A percentile compares a stretch with the other conserved stretches of the same genome.
Conservation (phyloP, 2,888 invertebrate genomes). For the Rhopalosiphum nymphaeae region DNA sequence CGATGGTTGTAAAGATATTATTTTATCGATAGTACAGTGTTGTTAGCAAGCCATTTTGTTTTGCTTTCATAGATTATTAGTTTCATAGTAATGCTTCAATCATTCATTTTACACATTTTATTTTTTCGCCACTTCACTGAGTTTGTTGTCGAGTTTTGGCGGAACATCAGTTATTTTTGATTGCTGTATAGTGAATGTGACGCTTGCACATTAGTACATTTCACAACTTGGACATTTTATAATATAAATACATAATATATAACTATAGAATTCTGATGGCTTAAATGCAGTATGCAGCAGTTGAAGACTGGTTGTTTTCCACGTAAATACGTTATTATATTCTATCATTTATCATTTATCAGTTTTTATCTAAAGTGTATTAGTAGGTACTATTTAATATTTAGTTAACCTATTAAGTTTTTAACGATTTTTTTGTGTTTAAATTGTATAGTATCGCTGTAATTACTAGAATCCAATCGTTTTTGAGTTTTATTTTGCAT, state of each 20-base stretch:
- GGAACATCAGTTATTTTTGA: too few species aligned
- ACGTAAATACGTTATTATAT: neutral
- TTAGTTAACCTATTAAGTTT: neutral
- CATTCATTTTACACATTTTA: neutral
- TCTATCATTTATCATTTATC: neutral
- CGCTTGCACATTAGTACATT: too few species aligned
- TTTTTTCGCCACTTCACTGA: neutral
- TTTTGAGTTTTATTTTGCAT: neutral
- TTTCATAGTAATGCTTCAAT: neutral
- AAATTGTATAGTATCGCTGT: neutral
- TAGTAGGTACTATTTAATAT: neutral
- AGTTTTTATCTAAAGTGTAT: neutral
- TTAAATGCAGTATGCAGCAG: neutral
- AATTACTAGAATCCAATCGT: neutral
- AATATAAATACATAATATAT: neutral
- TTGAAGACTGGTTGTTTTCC: neutral
- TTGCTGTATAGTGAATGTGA: too few species aligned
- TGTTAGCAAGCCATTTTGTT: slow-evolving; percentile 33
- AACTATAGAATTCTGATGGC: neutral
- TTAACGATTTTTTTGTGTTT: neutral
- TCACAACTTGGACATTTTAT: neutral
- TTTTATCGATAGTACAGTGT: neutral
- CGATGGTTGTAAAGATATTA: neutral
- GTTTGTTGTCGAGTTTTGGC: neutral
- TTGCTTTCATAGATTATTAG: neutral